Percentiles rank a stretch among this genome's conserved stretches.
phyloP scores from a whole-genome alignment of 2,113 vertebrate species.

The Myrmecobius fasciatus region DNA sequence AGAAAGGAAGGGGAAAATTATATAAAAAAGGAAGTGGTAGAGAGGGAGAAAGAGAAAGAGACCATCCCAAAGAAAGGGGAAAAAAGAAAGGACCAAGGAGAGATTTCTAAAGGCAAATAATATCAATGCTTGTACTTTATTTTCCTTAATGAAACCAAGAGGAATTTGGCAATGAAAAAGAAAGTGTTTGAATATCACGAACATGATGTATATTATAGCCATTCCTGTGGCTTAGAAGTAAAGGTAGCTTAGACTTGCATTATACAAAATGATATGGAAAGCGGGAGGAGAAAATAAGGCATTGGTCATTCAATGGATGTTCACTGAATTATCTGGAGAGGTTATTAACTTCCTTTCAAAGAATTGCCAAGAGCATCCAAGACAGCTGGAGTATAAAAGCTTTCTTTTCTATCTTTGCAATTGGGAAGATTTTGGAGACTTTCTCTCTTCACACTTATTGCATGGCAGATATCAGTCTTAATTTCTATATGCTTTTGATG shows the following conservation, averaged over 20 bases:
- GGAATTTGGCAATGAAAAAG: not conserved
- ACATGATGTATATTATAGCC: not conserved
- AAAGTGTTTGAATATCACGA: conserved; percentile 28
- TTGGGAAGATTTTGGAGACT: conserved; percentile 9
- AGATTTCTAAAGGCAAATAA: conserved; percentile 72
- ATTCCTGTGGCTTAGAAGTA: not conserved
- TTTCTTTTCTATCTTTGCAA: conserved; percentile 32
- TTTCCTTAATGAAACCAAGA: conserved; percentile 50
- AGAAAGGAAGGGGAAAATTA: conserved; percentile 70
- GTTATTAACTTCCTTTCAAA: conserved; percentile 12
- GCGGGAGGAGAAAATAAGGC: not conserved
- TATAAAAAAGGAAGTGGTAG: conserved; percentile 57
- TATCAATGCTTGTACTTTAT: conserved; percentile 66
- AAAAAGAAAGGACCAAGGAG: conserved; percentile 30
- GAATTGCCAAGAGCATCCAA: not conserved
- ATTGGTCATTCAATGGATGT: not conserved
- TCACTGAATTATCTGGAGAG: conserved; percentile 4
- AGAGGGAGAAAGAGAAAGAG: conserved; percentile 42
- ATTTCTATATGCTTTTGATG: not conserved
- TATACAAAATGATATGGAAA: conserved; percentile 38
- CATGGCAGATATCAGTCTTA: not conserved
- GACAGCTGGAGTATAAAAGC: conserved; percentile 19
- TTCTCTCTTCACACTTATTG: conserved; percentile 13
- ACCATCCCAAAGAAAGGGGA: conserved; percentile 27
- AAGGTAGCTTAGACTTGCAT: not conserved